These are phyloP conservation scores for Drosophila pandora DNA, from an alignment of 1,140 invertebrate genomes.

Conservation along the genomic window DNA sequence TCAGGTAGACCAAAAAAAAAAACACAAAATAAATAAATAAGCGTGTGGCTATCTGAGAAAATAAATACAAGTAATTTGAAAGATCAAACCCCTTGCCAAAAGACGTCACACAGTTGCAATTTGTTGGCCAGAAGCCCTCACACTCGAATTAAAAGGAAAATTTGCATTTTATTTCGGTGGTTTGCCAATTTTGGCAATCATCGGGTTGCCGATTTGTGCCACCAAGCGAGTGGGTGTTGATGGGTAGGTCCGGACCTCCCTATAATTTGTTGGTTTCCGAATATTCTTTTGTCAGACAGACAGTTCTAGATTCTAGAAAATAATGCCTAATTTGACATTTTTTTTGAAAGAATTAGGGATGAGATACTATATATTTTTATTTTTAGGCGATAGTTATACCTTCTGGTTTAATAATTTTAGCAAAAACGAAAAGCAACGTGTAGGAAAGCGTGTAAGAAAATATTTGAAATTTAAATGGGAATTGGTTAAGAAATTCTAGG, in stretches of 20 bases:
- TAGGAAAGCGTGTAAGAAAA: too few species aligned
- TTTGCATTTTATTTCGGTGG: constrained; percentile 40
- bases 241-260: constrained; percentile 7
- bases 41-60: constrained; percentile 21
- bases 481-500: too few species aligned
- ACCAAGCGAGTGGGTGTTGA: constrained; percentile 51
- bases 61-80: constrained; percentile 32
- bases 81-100: constrained; percentile 24
- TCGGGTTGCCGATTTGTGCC: constrained; percentile 19
- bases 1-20: constrained; percentile 25
- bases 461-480: too few species aligned
- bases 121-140: constrained; percentile 33
- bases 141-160: constrained; percentile 53
- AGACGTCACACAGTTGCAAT: constrained; percentile 40
- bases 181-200: constrained; percentile 45
- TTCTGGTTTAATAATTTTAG: constrained; percentile 35
- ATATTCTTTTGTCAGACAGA: constrained; percentile 50
- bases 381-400: too few species aligned
- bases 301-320: constrained; percentile 37
- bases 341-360: constrained; percentile 28
- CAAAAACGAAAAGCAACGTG: too few species aligned
- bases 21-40: constrained; percentile 3
- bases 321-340: constrained; percentile 44
- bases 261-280: constrained; percentile 14
- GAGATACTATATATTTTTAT: not conserved